These are phyloP conservation scores for Hypolimnas misippus DNA, from an alignment of 2,888 invertebrate species.

Conservation along the genomic window DNA sequence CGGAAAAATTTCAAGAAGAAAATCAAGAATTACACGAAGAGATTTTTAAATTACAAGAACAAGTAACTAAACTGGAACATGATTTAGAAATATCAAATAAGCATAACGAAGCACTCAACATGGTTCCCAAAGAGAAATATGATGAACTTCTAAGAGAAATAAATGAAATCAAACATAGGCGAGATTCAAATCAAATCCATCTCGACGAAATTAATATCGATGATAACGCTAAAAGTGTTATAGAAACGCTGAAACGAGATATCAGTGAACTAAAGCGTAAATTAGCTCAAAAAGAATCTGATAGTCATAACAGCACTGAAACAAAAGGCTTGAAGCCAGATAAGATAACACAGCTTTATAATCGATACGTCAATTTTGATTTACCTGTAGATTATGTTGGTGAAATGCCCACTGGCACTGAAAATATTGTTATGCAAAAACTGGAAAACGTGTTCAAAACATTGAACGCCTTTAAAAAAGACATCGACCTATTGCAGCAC, in stretches of 20 bases:
- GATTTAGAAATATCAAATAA: slow-evolving; percentile 68
- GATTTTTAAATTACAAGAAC: slow-evolving; percentile 76
- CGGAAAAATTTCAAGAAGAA: slow-evolving; percentile 81
- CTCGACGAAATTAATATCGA: slow-evolving; percentile 77
- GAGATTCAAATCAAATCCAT: slow-evolving; percentile 61
- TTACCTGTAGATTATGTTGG: slow-evolving; percentile 76
- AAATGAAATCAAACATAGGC: slow-evolving; percentile 62
- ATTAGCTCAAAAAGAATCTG: slow-evolving; percentile 59
- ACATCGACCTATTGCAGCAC: slow-evolving; percentile 83
- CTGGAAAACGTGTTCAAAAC: slow-evolving; percentile 82
- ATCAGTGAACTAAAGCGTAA: slow-evolving; percentile 72
- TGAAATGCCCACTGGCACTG: slow-evolving; percentile 70
- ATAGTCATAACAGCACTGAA: slow-evolving; percentile 51
- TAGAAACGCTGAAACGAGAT: slow-evolving; percentile 77
- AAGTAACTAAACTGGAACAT: slow-evolving; percentile 75
- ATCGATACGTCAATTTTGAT: slow-evolving; percentile 78
- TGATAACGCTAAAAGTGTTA: slow-evolving; percentile 79
- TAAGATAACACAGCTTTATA: slow-evolving; percentile 71
- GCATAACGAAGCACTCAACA: slow-evolving; percentile 57
- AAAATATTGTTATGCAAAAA: slow-evolving; percentile 70
- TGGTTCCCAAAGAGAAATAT: slow-evolving; percentile 67
- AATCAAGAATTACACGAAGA: slow-evolving; percentile 81
- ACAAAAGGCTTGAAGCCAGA: slow-evolving; percentile 65
- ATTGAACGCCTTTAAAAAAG: slow-evolving; percentile 83
- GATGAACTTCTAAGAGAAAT: slow-evolving; percentile 68